A percentile compares a stretch with the other conserved stretches of the same genome.
Evolutionary conservation across 2,888 invertebrate genomes (phyloP).

Genomic region (Galeopsomyia nigrocyanea): DNA sequence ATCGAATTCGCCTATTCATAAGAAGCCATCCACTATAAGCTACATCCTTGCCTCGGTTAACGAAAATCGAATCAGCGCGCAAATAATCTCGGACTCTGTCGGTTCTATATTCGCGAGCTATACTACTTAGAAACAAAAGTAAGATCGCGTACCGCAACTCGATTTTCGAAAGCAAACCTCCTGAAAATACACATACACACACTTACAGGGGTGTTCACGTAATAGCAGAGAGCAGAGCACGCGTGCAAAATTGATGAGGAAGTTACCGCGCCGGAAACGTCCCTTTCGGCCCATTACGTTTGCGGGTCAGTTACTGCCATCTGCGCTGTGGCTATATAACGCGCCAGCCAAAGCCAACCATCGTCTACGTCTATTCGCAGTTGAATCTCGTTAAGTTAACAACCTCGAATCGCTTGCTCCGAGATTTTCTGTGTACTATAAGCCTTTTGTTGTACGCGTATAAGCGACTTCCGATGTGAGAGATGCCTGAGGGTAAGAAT

Average conservation of each 20-base stretch:
- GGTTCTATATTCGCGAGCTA: not conserved
- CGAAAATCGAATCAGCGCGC: too few species aligned
- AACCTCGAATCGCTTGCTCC: not conserved
- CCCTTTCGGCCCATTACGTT: conserved; percentile 18
- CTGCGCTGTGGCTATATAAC: not conserved
- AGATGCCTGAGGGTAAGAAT: too few species aligned
- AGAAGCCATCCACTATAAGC: not conserved
- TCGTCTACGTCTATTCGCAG: not conserved
- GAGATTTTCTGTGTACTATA: too few species aligned
- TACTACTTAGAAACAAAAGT: not conserved
- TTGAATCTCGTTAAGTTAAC: not conserved
- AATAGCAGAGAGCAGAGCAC: too few species aligned
- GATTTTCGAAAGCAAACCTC: not conserved
- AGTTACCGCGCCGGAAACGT: conserved; percentile 21
- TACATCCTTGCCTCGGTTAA: not conserved
- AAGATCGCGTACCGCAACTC: not conserved
- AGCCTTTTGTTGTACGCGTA: too few species aligned
- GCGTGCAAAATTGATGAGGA: conserved; percentile 12
- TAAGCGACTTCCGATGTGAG: too few species aligned
- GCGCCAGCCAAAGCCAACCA: not conserved
- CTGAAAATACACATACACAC: conserved; percentile 38
- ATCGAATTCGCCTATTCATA: too few species aligned
- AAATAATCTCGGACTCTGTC: too few species aligned
- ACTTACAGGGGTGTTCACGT: too few species aligned
- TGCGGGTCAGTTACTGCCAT: conserved; percentile 14